Evolutionary conservation across 2,113 vertebrate species (phyloP).

Genomic region (Epinephelus moara): DNA sequence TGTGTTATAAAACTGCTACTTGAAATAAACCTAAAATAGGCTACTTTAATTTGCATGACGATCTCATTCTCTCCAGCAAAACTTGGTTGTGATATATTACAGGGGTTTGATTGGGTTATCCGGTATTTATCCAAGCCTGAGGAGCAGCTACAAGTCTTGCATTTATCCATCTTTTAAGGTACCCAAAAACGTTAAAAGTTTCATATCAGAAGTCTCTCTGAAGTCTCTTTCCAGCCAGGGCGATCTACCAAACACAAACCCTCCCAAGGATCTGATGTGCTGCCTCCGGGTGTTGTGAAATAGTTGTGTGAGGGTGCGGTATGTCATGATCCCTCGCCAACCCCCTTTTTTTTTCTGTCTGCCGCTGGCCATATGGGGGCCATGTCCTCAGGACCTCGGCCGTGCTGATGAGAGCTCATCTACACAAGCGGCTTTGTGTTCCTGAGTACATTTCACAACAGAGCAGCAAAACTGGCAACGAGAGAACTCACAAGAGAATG

Average conservation of each 20-base stretch:
- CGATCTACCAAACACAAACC: constrained; percentile 57
- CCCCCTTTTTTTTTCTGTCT: constrained; percentile 28
- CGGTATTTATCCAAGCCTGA: neutral
- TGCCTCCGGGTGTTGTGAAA: constrained; percentile 83
- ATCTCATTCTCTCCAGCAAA: neutral
- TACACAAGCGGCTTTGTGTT: constrained; percentile 76
- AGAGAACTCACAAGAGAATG: constrained; percentile 25
- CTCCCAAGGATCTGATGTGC: constrained; percentile 64
- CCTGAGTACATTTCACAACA: constrained; percentile 73
- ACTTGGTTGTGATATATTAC: neutral
- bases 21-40: neutral
- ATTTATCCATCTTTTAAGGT: neutral
- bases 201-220: constrained; percentile 16
- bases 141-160: neutral
- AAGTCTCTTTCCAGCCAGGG: constrained; percentile 5
- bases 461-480: constrained; percentile 72
- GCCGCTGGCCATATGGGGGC: constrained; percentile 28
- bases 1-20: neutral
- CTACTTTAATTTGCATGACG: neutral
- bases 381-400: constrained; percentile 27
- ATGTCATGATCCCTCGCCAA: constrained; percentile 76
- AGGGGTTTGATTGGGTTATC: neutral
- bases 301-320: constrained; percentile 77
- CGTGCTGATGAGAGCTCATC: constrained; percentile 19
- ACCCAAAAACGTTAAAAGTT: neutral